A percentile compares a stretch with the other conserved stretches of the same genome.
Evolutionary conservation across 2,888 invertebrate genomes (phyloP).

Genomic region (Trachelus tabidus): DNA sequence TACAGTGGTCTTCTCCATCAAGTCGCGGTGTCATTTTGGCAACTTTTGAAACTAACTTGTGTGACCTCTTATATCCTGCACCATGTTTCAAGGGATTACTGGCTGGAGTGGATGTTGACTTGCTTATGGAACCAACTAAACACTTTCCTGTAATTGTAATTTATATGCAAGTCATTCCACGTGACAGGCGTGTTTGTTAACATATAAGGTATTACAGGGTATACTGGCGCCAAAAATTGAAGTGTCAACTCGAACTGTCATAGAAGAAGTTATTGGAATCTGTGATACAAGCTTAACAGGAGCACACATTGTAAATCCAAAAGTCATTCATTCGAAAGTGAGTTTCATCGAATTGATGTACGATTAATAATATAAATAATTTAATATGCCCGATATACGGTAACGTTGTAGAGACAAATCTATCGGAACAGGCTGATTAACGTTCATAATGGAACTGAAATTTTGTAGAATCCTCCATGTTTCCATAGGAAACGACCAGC

Average conservation of each 20-base stretch:
- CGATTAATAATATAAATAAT: not conserved
- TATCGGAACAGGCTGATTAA: not conserved
- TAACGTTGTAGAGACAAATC: not conserved
- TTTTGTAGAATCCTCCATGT: constrained; percentile 43
- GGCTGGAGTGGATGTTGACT: constrained; percentile 73
- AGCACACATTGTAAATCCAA: constrained; percentile 62
- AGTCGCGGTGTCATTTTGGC: constrained; percentile 70
- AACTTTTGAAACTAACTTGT: constrained; percentile 73
- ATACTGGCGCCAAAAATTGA: constrained; percentile 80
- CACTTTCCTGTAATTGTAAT: constrained; percentile 73
- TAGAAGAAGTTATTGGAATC: constrained; percentile 70
- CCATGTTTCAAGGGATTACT: constrained; percentile 68
- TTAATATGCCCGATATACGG: not conserved
- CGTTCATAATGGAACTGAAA: not conserved
- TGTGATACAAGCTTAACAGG: constrained; percentile 36
- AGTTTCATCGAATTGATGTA: not conserved
- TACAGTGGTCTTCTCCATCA: constrained; percentile 70
- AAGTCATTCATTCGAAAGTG: constrained; percentile 62
- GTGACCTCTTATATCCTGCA: constrained; percentile 75
- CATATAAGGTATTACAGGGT: constrained; percentile 67
- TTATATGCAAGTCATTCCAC: not conserved
- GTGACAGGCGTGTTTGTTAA: not conserved
- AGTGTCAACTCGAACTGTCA: constrained; percentile 75
- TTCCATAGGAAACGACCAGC: constrained; percentile 40
- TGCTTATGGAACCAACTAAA: constrained; percentile 76